A percentile compares a stretch with the other conserved stretches of the same genome.
Evolutionary conservation across 2,113 vertebrate species (phyloP).

Genomic region (Orthonyx spaldingii): DNA sequence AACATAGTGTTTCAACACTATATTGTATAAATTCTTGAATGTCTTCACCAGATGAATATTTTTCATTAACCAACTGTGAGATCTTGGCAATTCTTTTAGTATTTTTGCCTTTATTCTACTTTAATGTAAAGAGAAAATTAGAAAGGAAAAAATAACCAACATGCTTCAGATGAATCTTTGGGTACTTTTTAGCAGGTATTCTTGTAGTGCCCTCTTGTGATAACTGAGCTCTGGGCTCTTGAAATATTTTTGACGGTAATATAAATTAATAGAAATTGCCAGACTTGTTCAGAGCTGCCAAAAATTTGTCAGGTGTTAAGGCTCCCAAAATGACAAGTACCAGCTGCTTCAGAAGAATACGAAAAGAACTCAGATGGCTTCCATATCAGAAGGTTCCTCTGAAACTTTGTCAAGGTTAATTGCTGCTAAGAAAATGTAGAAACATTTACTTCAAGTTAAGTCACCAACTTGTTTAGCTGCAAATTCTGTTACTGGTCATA

Average conservation of each 20-base stretch:
- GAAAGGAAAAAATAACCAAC: neutral
- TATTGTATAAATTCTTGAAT: neutral
- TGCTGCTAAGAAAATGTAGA: neutral
- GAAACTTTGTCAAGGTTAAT: neutral
- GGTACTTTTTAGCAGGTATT: neutral
- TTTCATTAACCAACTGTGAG: neutral
- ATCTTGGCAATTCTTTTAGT: neutral
- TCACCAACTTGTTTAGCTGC: neutral
- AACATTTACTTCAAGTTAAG: neutral
- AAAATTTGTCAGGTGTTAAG: neutral
- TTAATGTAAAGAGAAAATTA: neutral
- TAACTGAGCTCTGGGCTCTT: neutral
- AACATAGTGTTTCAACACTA: neutral
- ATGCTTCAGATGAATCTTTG: neutral
- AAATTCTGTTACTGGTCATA: neutral
- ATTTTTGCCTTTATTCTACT: neutral
- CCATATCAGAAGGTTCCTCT: neutral
- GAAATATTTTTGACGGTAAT: neutral
- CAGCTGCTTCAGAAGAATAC: neutral
- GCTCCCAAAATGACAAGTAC: neutral
- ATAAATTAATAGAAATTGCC: neutral
- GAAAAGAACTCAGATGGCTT: neutral
- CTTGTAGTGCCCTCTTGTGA: slow-evolving; percentile 25
- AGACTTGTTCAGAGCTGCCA: neutral
- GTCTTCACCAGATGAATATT: neutral